Base-by-base conservation (phyloP, 2,113 vertebrate species). In the Pollachius pollachius region DNA sequence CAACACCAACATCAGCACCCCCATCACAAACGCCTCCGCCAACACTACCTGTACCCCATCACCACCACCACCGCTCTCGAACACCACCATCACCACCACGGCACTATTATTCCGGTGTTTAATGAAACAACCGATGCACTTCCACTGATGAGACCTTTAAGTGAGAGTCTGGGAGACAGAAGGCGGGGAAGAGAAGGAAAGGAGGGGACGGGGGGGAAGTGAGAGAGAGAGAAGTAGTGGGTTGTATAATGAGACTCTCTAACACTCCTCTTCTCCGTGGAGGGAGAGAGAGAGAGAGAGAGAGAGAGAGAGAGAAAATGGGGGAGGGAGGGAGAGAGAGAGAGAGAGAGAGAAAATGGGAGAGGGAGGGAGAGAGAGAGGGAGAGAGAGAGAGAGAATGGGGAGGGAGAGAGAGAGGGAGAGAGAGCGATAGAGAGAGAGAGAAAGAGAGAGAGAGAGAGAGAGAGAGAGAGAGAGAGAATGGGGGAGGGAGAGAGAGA, bases 401-500 rank as follows among this genome's bases (percentile, higher is more conserved):
- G 25, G 27, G n/a, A 48, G n/a, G 16, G 16, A 64, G 8, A 48
- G n/a, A 19, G 37, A 19, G 11, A 19, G 17, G 37, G n/a, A 52
- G 16, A 63, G 25, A 15, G 75, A 80, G 73, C 52, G 69, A 80
- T 3, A 63, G n/a, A 71, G 68, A 62, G 62, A 64, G 76, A 79
- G 59, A 61, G 62, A 17, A 23, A 19, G 4, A 74, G 77, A 79
- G 59, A 56, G 67, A 62, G 72, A 76, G 66, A 72, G 85, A 88
- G 72, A 70, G 67, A 59, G 57, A 54, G 16, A 18, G 2, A 18
- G n/a, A 4, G 57, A 3, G 57, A 59, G 79, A 81, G 61, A 71
- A 80, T 84, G 85, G 83, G 75, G 80, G 82, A 78, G 80, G 83
- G 82, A 76, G 70, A 69, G 84, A 79, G 78, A 76, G 70, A 73